phyloP scores from a whole-genome alignment of 2,113 vertebrate species.

The Trogon surrucura region DNA sequence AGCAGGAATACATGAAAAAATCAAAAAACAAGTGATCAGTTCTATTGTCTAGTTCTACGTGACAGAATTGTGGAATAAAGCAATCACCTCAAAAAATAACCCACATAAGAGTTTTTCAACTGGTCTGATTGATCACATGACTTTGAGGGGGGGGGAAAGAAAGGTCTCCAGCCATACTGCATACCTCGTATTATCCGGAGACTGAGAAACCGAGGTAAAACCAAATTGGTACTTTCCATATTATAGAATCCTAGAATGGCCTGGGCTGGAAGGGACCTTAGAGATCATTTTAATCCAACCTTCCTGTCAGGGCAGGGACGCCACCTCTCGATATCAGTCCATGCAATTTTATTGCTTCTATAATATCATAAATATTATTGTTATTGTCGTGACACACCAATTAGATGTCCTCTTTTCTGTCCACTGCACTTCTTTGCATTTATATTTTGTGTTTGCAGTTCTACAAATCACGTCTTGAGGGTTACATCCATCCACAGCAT shows the following conservation, averaged over 20 bases:
- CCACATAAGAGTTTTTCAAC: not conserved
- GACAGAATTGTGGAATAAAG: not conserved
- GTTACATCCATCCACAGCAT: not conserved
- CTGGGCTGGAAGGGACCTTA: too few species aligned
- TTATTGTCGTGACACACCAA: not conserved
- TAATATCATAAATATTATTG: not conserved
- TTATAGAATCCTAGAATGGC: too few species aligned
- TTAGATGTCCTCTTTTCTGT: too few species aligned
- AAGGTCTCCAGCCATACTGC: not conserved
- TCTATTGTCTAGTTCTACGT: not conserved
- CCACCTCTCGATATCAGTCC: too few species aligned
- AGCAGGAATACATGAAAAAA: not conserved
- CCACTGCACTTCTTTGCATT: not conserved
- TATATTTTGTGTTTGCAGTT: not conserved
- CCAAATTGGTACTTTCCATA: not conserved
- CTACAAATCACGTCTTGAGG: not conserved
- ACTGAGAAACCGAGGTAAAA: not conserved
- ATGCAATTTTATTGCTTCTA: not conserved
- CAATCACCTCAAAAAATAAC: not conserved
- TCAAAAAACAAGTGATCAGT: not conserved
- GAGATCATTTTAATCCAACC: too few species aligned
- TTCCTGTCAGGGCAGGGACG: too few species aligned
- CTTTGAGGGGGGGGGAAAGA: fast-evolving
- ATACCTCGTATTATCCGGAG: not conserved
- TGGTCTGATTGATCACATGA: not conserved